Evolutionary conservation across 1,140 invertebrate genomes (phyloP), one percentile per base, ranked within the genome.

Genomic region (Gonioctena quinquepunctata): DNA sequence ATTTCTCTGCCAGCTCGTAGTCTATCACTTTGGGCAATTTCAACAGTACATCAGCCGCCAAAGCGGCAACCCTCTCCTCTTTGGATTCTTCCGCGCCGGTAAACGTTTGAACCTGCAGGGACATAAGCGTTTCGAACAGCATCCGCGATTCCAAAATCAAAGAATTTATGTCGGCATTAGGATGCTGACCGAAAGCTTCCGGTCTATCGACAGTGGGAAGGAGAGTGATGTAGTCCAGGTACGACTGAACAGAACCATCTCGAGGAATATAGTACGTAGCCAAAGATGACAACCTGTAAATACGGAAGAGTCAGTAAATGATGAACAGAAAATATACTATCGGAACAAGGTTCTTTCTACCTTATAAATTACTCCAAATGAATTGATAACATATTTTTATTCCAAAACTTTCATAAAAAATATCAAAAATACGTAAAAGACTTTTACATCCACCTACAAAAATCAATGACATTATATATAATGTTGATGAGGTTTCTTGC

Each of bases 121-220:
- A 90, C 82, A 96, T 90, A 13, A 97, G 84, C 0, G 93, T 94
- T 66, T 90, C 88, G 79, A 95, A 96, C 74, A 96, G 86, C 54
- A 88, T 87, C 71, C 90, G 86, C 0, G 92, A 91, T 64, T 93
- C 94, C 68, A 84, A 88, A 6, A 94, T 94, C 26, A 94, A 86
- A 50, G 93, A 94, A 11, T 94, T 91, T 65, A 97, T 95, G 80
- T 97, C 95, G 2, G 95, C 94, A 81, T 96, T 96, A 3, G 93
- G 89, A 85, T 97, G 95, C 70, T 97, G 91, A 6, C 95, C 95
- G 79, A 96, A 94, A 0, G 89, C 92, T 84, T 95, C 93, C 0
- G 94, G 93, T 69, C 89, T 88, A 80, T 96, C 94, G 27, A 89
- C 83, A 56, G 84, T 88, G 0, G 94, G 94, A 69, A 95, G 83